Evolutionary conservation across 2,113 vertebrate genomes (phyloP).

Genomic region (Centrocercus urophasianus): DNA sequence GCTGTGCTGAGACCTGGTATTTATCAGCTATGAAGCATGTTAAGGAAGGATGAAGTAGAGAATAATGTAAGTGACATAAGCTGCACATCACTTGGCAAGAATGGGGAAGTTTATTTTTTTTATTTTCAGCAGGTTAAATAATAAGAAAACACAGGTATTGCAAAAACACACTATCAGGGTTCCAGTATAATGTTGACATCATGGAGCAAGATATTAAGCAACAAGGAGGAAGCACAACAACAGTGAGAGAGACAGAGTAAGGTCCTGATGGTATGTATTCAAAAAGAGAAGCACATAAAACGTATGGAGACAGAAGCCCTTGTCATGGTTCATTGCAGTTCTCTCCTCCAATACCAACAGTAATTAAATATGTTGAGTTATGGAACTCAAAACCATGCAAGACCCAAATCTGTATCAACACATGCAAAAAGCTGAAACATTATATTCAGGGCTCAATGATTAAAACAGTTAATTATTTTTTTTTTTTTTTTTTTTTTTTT

Average conservation of each 20-base stretch:
- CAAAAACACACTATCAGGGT: neutral
- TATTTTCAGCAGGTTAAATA: neutral
- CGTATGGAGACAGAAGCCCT: neutral
- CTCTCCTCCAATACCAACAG: neutral
- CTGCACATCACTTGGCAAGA: neutral
- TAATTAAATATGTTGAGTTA: neutral
- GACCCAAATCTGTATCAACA: neutral
- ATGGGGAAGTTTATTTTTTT: neutral
- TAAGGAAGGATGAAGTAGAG: neutral
- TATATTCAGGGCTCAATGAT: neutral
- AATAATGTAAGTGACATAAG: neutral
- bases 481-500: neutral
- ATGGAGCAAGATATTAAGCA: neutral
- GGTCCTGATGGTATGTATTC: neutral
- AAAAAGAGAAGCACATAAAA: neutral
- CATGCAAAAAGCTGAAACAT: neutral
- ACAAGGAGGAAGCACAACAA: neutral
- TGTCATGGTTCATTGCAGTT: neutral
- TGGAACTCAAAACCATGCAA: neutral
- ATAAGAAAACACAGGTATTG: neutral
- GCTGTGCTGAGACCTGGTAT: neutral
- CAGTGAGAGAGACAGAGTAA: neutral
- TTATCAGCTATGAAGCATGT: neutral
- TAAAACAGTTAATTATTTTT: neutral
- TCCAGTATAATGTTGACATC: neutral